Conservation (phyloP, 2,888 invertebrate species). For the Leptarthrus brevirostris region DNA sequence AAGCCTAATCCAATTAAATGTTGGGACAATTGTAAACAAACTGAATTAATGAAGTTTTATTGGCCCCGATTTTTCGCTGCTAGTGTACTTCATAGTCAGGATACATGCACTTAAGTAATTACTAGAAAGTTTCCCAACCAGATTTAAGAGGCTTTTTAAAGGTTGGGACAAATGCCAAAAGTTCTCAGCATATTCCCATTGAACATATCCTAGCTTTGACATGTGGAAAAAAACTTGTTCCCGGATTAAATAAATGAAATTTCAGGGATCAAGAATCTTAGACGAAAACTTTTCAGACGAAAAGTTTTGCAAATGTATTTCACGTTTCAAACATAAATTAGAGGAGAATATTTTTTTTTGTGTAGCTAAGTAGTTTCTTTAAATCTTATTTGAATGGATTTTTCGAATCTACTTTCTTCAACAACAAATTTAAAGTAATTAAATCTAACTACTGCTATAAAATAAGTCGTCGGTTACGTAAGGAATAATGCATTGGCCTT, state of each 20-base stretch:
- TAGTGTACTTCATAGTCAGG: conserved; percentile 8
- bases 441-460: too few species aligned
- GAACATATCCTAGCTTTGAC: conserved; percentile 7
- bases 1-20: conserved; percentile 46
- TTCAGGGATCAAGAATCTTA: not conserved
- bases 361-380: too few species aligned
- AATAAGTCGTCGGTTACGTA: too few species aligned
- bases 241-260: conserved; percentile 34
- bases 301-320: too few species aligned
- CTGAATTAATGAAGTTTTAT: conserved; percentile 48
- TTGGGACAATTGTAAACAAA: conserved; percentile 47
- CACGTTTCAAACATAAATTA: too few species aligned
- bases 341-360: too few species aligned
- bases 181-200: conserved; percentile 6
- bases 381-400: too few species aligned
- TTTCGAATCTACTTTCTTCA: too few species aligned
- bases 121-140: not conserved
- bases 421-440: too few species aligned
- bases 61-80: conserved; percentile 45
- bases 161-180: conserved; percentile 36
- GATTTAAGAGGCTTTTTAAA: conserved; percentile 29
- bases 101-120: conserved; percentile 47
- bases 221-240: conserved; percentile 20
- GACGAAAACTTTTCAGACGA: too few species aligned
- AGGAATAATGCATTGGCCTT: too few species aligned